Percentiles rank a stretch among this genome's conserved stretches.
Evolutionary conservation across 1,140 invertebrate species (phyloP).

Genomic region (Cydia strobilella): DNA sequence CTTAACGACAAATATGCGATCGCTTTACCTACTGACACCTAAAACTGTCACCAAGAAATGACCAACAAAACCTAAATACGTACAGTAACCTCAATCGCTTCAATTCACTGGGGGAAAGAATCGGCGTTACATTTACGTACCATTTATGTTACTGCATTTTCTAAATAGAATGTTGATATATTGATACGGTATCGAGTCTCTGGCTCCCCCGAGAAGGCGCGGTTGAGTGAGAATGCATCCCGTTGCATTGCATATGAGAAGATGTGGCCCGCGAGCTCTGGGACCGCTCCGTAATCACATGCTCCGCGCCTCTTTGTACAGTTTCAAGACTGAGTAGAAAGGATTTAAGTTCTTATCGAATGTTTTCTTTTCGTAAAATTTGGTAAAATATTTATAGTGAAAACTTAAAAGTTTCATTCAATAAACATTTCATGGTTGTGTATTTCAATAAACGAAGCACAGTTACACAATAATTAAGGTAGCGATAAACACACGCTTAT

Average conservation of each 20-base stretch:
- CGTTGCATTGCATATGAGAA: conserved; percentile 57
- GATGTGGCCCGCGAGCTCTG: conserved; percentile 52
- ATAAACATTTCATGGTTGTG: too few relatives aligned
- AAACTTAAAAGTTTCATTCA: too few relatives aligned
- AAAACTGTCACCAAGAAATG: too few relatives aligned
- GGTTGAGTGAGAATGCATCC: conserved; percentile 60
- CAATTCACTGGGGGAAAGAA: background rate
- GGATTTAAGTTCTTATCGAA: background rate
- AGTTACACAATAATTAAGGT: too few relatives aligned
- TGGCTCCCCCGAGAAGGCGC: conserved; percentile 49
- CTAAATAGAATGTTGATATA: conserved; percentile 31
- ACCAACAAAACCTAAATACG: background rate
- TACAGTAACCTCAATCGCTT: background rate
- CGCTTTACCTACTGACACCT: too few relatives aligned
- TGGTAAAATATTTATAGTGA: background rate
- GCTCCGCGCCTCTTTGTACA: conserved; percentile 33
- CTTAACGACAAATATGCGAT: too few relatives aligned
- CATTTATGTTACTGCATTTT: conserved; percentile 24
- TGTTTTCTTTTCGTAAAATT: background rate
- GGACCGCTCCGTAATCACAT: conserved; percentile 60
- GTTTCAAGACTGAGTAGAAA: conserved; percentile 2
- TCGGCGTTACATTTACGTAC: background rate
- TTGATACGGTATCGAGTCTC: conserved; percentile 49
- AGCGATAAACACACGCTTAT: too few relatives aligned
- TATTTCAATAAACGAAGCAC: too few relatives aligned